Percentiles rank a stretch among this genome's conserved stretches.
Conservation (phyloP, 2,113 vertebrate species). For the Dinomys branickii region DNA sequence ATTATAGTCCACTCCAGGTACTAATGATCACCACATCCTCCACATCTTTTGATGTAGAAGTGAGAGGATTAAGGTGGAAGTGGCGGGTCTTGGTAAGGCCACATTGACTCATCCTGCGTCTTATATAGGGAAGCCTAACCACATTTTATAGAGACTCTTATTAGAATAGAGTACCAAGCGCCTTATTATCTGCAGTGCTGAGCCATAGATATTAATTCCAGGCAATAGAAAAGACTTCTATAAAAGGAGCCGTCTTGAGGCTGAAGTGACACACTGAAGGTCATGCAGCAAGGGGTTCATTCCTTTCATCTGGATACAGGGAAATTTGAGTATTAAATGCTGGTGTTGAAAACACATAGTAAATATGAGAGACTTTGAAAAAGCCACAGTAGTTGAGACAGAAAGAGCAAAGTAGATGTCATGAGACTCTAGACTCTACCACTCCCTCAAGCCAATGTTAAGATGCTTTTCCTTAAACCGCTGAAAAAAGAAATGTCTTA, state of each 20-base stretch:
- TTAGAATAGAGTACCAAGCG: neutral
- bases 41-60: neutral
- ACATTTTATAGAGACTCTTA: neutral
- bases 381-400: neutral
- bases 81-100: neutral
- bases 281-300: neutral
- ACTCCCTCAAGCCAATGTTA: neutral
- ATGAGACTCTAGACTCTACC: neutral
- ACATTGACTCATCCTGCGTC: fast-evolving
- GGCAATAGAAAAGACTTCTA: neutral
- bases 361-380: neutral
- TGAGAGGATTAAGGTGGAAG: neutral
- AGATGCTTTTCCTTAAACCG: neutral
- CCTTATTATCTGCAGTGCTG: neutral
- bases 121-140: neutral
- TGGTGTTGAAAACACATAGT: neutral
- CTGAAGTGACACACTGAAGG: neutral
- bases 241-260: neutral
- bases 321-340: neutral
- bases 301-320: neutral
- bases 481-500: neutral
- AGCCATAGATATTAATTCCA: neutral
- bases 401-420: neutral
- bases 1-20: too few relatives aligned
- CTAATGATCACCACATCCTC: neutral